Evolutionary conservation across 2,113 vertebrate species (phyloP).

Genomic region (Bettongia penicillata): DNA sequence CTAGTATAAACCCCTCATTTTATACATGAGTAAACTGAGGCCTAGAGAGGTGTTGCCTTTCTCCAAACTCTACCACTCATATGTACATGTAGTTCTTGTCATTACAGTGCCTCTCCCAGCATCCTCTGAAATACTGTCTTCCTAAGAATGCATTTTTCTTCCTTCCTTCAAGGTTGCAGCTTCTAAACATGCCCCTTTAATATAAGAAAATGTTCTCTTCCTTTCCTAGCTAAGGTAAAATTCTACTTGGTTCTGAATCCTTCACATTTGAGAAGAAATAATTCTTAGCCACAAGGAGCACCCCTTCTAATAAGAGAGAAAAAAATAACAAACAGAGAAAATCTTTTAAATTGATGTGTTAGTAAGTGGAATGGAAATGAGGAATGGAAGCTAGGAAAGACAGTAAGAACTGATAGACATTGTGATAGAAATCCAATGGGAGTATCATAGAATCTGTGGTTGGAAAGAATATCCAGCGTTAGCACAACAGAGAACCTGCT

Average conservation of each 20-base stretch:
- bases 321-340: too few species aligned
- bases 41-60: background rate
- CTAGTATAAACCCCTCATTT: background rate
- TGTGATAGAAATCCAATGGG: background rate
- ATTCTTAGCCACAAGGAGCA: background rate
- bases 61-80: background rate
- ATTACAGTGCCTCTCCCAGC: background rate
- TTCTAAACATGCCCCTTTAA: background rate
- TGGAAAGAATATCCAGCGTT: background rate
- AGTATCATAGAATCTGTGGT: background rate
- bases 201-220: background rate
- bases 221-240: background rate
- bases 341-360: too few species aligned
- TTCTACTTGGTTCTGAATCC: background rate
- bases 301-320: too few species aligned
- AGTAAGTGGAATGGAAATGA: too few species aligned
- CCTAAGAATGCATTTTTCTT: background rate
- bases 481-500: background rate
- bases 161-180: background rate
- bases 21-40: background rate
- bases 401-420: background rate
- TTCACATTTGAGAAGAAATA: background rate
- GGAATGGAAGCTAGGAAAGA: background rate
- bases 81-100: background rate
- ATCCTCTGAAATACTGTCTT: background rate